A percentile compares a stretch with the other conserved stretches of the same genome.
Conservation (phyloP, 2,888 invertebrate species). For the Diarsia mendica region DNA sequence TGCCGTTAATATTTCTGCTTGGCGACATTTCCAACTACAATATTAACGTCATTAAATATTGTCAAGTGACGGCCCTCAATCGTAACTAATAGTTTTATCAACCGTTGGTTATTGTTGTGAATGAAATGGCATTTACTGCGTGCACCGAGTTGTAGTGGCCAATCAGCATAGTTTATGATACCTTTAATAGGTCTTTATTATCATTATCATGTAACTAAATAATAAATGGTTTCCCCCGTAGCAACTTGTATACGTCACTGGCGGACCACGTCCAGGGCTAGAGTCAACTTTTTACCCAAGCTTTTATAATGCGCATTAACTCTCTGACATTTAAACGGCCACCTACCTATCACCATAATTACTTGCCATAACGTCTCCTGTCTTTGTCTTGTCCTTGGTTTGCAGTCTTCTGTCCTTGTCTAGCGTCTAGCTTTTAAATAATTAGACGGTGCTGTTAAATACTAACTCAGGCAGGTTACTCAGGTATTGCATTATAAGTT, state of each 20-base stretch:
- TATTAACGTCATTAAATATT: conserved; percentile 29
- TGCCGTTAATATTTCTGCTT: conserved; percentile 9
- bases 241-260: conserved; percentile 47
- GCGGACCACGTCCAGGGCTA: conserved; percentile 62
- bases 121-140: conserved; percentile 52
- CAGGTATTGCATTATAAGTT: conserved; percentile 65
- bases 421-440: conserved; percentile 70
- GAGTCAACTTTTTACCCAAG: conserved; percentile 75
- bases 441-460: conserved; percentile 69
- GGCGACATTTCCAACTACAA: conserved; percentile 16
- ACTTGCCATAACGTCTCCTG: conserved; percentile 59
- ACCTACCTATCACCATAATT: conserved; percentile 77
- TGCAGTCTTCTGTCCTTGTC: conserved; percentile 67
- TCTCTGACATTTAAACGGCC: conserved; percentile 85
- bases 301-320: conserved; percentile 75
- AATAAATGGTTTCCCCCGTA: conserved; percentile 39
- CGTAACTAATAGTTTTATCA: conserved; percentile 41
- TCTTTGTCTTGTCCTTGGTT: conserved; percentile 68
- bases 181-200: conserved; percentile 32
- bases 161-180: conserved; percentile 45
- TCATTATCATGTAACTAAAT: conserved; percentile 54
- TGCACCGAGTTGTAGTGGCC: conserved; percentile 36
- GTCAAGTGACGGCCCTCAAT: conserved; percentile 21
- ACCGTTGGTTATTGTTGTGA: conserved; percentile 41
- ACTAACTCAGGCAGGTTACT: conserved; percentile 67